Percentiles rank a stretch among this genome's conserved stretches.
Evolutionary conservation across 2,797 vertebrate genomes (phyloP).

Genomic region (Propithecus deckenii): DNA sequence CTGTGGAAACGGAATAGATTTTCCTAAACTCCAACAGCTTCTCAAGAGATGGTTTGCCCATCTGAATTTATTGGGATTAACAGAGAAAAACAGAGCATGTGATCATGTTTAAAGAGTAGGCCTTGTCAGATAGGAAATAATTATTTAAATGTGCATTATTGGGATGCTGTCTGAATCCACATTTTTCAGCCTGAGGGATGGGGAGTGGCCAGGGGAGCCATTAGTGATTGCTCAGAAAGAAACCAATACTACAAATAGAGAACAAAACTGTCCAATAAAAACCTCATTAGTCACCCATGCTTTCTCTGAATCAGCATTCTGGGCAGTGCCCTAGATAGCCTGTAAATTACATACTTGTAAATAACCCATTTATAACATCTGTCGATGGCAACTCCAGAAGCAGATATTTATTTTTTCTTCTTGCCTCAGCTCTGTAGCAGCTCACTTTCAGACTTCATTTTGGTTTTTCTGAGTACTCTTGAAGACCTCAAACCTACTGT

Average conservation of each 20-base stretch:
- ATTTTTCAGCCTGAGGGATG: conserved; percentile 67
- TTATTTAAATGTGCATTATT: conserved; percentile 75
- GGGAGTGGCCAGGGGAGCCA: neutral
- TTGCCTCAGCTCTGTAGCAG: neutral
- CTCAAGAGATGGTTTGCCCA: conserved; percentile 65
- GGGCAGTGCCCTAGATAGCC: conserved; percentile 57
- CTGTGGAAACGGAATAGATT: conserved; percentile 52
- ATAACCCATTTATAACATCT: conserved; percentile 84
- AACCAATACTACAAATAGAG: conserved; percentile 75
- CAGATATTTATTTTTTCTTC: neutral
- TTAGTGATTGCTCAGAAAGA: conserved; percentile 77
- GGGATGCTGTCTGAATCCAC: conserved; percentile 72
- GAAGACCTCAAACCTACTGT: conserved; percentile 53
- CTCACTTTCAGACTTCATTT: conserved; percentile 21
- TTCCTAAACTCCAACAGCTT: conserved; percentile 47
- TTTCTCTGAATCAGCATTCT: conserved; percentile 83
- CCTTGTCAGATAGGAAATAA: conserved; percentile 79
- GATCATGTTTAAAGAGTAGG: conserved; percentile 65
- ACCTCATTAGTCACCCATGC: conserved; percentile 81
- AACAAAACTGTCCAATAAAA: conserved; percentile 83
- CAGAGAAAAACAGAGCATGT: conserved; percentile 56
- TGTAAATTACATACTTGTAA: conserved; percentile 82
- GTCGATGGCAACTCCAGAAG: conserved; percentile 57
- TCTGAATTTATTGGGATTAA: conserved; percentile 43
- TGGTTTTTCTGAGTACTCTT: conserved; percentile 57